Percentiles rank a stretch among this genome's conserved stretches.
These are phyloP conservation scores for Siniperca chuatsi DNA, from an alignment of 2,113 vertebrate species.

Conservation along the genomic window DNA sequence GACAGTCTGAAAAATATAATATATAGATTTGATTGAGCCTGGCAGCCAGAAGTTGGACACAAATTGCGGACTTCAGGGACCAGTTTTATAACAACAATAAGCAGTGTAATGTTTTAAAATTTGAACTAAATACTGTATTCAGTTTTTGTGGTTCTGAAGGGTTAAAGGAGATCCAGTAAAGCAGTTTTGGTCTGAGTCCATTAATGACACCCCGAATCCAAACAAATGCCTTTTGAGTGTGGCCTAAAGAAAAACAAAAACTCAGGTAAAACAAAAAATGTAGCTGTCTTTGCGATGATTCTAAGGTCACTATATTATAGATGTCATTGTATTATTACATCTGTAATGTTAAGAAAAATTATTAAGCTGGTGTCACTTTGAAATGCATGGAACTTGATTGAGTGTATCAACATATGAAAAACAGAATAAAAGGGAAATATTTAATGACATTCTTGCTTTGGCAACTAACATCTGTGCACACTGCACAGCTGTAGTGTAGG, in stretches of 20 bases:
- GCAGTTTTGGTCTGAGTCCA: background rate
- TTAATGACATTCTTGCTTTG: background rate
- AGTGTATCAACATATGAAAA: background rate
- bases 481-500: background rate
- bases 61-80: background rate
- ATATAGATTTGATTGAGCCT: background rate
- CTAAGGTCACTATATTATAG: background rate
- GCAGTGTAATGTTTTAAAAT: background rate
- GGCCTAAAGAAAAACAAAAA: background rate
- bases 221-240: background rate
- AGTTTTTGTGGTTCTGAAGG: background rate
- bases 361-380: background rate
- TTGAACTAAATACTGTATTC: background rate
- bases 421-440: background rate
- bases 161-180: background rate
- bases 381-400: background rate
- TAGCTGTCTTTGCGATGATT: background rate
- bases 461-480: background rate
- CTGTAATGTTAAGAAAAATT: background rate
- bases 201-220: background rate
- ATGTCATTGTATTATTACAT: background rate
- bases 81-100: background rate
- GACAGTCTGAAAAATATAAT: background rate
- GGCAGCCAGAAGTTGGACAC: background rate
- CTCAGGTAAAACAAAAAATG: background rate